Evolutionary conservation across 1,140 invertebrate species (phyloP).

Genomic region (Apis mellifera): DNA sequence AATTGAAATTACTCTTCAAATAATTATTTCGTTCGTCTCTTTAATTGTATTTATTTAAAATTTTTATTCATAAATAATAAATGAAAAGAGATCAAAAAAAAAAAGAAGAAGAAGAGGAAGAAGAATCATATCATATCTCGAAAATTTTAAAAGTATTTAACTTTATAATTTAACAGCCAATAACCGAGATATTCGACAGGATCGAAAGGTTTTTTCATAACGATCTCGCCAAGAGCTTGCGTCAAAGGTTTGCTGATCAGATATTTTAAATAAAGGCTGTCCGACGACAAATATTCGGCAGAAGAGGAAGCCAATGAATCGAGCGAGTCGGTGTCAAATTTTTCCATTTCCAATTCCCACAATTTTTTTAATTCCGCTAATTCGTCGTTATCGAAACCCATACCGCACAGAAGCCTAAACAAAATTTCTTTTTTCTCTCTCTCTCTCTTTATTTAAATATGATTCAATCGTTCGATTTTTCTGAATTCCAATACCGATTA

Average conservation of each 20-base stretch:
- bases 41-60: too few species aligned
- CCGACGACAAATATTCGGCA: conserved; percentile 18
- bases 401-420: conserved; percentile 43
- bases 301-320: conserved; percentile 21
- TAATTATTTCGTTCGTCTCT: too few species aligned
- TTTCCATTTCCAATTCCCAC: conserved; percentile 4
- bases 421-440: neutral
- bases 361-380: conserved; percentile 23
- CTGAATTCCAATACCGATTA: too few species aligned
- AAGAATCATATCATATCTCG: neutral
- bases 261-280: conserved; percentile 56
- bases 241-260: conserved; percentile 57
- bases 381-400: conserved; percentile 44
- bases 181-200: conserved; percentile 73
- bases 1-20: neutral
- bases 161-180: conserved; percentile 72
- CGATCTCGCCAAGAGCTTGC: conserved; percentile 63
- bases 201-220: conserved; percentile 66
- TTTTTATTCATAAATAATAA: too few species aligned
- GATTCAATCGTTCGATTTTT: too few species aligned
- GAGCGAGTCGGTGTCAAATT: conserved; percentile 16
- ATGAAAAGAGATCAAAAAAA: too few species aligned
- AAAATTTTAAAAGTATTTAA: conserved; percentile 21
- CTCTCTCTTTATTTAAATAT: too few species aligned
- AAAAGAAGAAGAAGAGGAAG: neutral